phyloP scores from a whole-genome alignment of 1,140 invertebrate genomes.

The Whitmania pigra region DNA sequence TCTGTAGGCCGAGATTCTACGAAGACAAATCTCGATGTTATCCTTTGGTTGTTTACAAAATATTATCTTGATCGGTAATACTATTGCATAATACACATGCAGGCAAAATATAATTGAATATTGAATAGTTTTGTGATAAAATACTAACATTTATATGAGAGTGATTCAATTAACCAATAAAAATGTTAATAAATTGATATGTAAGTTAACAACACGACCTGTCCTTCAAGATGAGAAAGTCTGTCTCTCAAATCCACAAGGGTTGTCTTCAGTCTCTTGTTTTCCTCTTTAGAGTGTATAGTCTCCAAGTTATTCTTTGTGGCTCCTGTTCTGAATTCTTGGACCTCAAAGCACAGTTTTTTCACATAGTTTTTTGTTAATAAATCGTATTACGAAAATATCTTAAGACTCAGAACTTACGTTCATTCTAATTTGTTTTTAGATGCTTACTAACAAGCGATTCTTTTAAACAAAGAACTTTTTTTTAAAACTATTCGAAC shows the following conservation, averaged over 20 bases:
- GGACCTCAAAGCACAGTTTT: conserved; percentile 29
- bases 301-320: conserved; percentile 39
- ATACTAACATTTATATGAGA: too few species aligned
- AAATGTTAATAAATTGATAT: neutral
- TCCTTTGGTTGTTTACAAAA: too few species aligned
- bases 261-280: conserved; percentile 35
- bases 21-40: neutral
- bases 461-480: too few species aligned
- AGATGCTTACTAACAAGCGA: too few species aligned
- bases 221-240: conserved; percentile 37
- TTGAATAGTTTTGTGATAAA: too few species aligned
- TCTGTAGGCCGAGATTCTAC: conserved; percentile 22
- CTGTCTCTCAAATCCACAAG: conserved; percentile 35
- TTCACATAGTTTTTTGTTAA: neutral
- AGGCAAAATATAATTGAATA: too few species aligned
- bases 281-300: conserved; percentile 35
- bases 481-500: too few species aligned
- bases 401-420: too few species aligned
- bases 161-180: neutral
- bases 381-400: too few species aligned
- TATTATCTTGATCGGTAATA: too few species aligned
- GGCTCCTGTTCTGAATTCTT: conserved; percentile 37
- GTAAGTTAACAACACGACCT: conserved; percentile 27
- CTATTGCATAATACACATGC: too few species aligned
- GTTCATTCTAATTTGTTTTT: too few species aligned